Evolutionary conservation across 2,797 vertebrate genomes (phyloP), one percentile per base, ranked within the genome.

Genomic region (Argya squamiceps): DNA sequence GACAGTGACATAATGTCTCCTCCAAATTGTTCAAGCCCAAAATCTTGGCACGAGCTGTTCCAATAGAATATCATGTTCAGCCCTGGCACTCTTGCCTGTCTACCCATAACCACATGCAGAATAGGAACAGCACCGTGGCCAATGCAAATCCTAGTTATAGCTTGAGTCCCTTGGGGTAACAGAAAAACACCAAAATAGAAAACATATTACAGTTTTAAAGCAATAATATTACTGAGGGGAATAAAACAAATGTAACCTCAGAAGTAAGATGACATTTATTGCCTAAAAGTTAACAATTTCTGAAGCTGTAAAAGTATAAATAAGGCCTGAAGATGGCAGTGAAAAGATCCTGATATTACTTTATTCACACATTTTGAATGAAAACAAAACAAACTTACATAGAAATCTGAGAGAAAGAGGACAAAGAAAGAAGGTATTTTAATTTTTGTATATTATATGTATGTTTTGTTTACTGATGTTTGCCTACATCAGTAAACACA

Each of bases 1-100:
- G 96, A 98, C 96, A 90, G 75, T 98, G 97, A 98, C 97, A 98
- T 98, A 97, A 98, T 96, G 97, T 98, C 97, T 98, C 97, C 92
- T 96, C 77, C 95, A 96, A 97, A 98, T 88, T 94, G 96, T 96
- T 98, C 96, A 96, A 97, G 92, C 92, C 83, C 89, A 92, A 86
- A 97, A 96, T 91, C 95, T 96, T 97, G 97, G 98, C 97, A 97
- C 56, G 15, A 58, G 79, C 64, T 91, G 75, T 94, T 94, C 90
- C 92, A 74, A 52, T 24, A 65, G 88, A 95, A 97, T 83, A 97
- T 96, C 97, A 97, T 76, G 92, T 97, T 98, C 97, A 97, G 97
- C 89, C 83, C 93, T 97, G 97, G 97, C 96, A 92, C 84, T 62
- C 62, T 52, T 5, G 49, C 91, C 88, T 97, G 94, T 81, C 96